phyloP scores from a whole-genome alignment of 2,888 invertebrate genomes.

The Linnaemya vulpina region DNA sequence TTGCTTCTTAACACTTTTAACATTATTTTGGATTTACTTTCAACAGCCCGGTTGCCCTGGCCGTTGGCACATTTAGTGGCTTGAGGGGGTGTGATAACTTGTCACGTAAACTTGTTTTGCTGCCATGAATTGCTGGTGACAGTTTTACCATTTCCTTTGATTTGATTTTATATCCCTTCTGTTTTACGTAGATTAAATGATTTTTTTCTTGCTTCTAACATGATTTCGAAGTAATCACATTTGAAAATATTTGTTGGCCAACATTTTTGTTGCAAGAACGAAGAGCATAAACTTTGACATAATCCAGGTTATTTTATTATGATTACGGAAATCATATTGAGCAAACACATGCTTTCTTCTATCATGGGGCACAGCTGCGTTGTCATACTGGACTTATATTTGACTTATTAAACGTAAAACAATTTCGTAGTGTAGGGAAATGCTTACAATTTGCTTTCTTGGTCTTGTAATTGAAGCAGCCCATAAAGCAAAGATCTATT shows the following conservation, averaged over 20 bases:
- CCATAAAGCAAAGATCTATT: too few species aligned
- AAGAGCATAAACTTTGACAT: not conserved
- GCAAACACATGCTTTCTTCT: not conserved
- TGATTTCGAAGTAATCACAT: not conserved
- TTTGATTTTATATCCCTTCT: conserved; percentile 8
- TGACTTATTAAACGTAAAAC: not conserved
- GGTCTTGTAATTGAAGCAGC: too few species aligned
- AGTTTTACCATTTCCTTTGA: conserved; percentile 39
- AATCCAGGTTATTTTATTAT: too few species aligned
- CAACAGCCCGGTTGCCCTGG: not conserved
- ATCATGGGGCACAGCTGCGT: not conserved
- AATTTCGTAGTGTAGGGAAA: too few species aligned
- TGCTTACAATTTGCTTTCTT: too few species aligned
- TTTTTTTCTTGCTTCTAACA: not conserved
- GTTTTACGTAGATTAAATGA: conserved; percentile 15
- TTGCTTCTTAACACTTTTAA: not conserved
- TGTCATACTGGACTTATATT: not conserved
- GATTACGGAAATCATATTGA: too few species aligned
- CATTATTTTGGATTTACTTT: not conserved
- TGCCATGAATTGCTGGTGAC: conserved; percentile 34
- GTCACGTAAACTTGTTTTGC: conserved; percentile 62
- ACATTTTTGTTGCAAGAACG: not conserved
- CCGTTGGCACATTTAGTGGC: not conserved
- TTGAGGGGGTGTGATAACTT: conserved; percentile 25
- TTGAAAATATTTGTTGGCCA: not conserved